Evolutionary conservation across 2,888 invertebrate species (phyloP).

Genomic region (Phengaris arion): DNA sequence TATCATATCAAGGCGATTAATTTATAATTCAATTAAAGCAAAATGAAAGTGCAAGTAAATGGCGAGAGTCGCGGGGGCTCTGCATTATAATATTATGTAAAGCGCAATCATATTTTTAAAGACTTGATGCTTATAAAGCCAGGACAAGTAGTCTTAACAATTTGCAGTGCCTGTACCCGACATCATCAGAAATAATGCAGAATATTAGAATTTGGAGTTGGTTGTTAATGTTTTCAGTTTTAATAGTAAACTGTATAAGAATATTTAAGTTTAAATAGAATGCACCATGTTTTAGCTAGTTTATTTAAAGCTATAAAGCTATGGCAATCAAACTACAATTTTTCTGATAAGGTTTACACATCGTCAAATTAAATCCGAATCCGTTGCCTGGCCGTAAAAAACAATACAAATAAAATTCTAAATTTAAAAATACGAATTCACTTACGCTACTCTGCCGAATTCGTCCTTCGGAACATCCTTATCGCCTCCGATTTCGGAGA

Average conservation of each 20-base stretch:
- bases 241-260: no score
- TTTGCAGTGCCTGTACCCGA: background rate
- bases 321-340: background rate
- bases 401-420: slow-evolving; percentile 24
- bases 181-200: background rate
- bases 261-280: no score
- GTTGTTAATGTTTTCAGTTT: no score
- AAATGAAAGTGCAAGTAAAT: no score
- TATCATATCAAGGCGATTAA: no score
- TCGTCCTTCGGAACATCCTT: slow-evolving; percentile 86
- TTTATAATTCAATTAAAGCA: no score
- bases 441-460: slow-evolving; percentile 88
- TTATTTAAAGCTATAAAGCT: background rate
- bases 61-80: no score
- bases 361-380: background rate
- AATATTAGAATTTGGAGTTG: background rate
- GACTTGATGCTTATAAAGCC: background rate
- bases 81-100: no score
- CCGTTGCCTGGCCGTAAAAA: slow-evolving; percentile 18
- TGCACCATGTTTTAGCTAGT: no score
- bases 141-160: background rate
- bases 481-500: slow-evolving; percentile 82
- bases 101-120: no score
- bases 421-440: slow-evolving; percentile 38
- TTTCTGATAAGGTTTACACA: background rate